Evolutionary conservation across 1,140 invertebrate genomes (phyloP).

Genomic region (Steinernema feltiae): DNA sequence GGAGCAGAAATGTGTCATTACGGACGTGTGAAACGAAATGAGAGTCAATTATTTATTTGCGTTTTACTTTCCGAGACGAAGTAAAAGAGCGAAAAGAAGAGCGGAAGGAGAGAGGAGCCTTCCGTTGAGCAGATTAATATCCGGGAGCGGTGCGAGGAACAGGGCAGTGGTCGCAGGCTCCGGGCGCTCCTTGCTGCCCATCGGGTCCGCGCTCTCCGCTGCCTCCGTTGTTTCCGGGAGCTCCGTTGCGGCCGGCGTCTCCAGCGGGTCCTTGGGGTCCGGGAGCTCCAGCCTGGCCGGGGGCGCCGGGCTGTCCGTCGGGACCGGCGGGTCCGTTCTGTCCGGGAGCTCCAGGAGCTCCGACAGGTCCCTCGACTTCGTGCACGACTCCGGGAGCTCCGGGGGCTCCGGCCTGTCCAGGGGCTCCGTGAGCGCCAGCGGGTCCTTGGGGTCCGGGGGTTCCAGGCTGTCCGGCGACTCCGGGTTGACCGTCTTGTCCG

Average conservation of each 20-base stretch:
- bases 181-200: constrained; percentile 25
- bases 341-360: constrained; percentile 19
- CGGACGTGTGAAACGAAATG: neutral
- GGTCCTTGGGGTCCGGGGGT: constrained; percentile 18
- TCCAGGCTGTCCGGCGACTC: constrained; percentile 36
- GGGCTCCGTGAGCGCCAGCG: constrained; percentile 5
- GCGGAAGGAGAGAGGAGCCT: neutral
- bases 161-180: constrained; percentile 37
- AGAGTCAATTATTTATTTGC: neutral
- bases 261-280: constrained; percentile 14
- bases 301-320: constrained; percentile 26
- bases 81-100: neutral
- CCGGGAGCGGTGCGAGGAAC: constrained; percentile 37
- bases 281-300: constrained; percentile 23
- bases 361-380: constrained; percentile 24
- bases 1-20: neutral
- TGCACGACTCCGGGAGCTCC: constrained; percentile 31
- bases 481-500: constrained; percentile 27
- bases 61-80: neutral
- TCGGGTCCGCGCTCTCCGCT: constrained; percentile 28
- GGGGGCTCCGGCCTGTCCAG: constrained; percentile 23
- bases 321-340: constrained; percentile 20
- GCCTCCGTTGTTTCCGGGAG: constrained; percentile 24
- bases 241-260: constrained; percentile 29
- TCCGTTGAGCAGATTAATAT: constrained; percentile 29